Base-by-base conservation (phyloP, 2,888 invertebrate genomes). In the Drosophila fulvimacula region DNA sequence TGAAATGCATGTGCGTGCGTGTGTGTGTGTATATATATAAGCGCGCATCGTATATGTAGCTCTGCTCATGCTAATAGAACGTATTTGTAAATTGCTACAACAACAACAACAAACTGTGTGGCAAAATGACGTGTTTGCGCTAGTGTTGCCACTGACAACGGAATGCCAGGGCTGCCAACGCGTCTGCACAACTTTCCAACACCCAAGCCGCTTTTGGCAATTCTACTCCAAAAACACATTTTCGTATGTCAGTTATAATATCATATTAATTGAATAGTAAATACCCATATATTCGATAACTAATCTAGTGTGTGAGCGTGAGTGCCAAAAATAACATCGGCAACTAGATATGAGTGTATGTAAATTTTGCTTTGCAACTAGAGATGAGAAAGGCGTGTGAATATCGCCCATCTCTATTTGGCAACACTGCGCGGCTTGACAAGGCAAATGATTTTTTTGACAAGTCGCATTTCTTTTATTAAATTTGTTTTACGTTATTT, bases 91-190 rank as follows among this genome's bases (percentile, higher is more conserved):
- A 79, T 66, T 79, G 69, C 58, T 79, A 74, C 75, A 75, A 73
- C 69, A 72, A 81, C 67, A 71, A 24, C 24, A 30, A 30, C 27
- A 73, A 70, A 74, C 65, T 69, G 72, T 76, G 60, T 68, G 76
- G 82, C 83, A 83, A 83, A 83, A 83, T 83, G 83, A 88, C 83
- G 83, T 83, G 83, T 88, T 88, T 83, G 83, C 79, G 76, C 76
- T 81, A 83, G 89, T 88, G 89, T 88, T 83, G 83, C 87, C 83
- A 88, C 87, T 88, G 75, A 88, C 87, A 83, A 83, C 82, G 82
- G 82, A 24, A 65, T 51, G 52, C 42, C 65, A 88, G 87, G 68
- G 88, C 66, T 83, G 83, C 69, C 83, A 80, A 71, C 77, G 69
- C 53, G 46, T 52, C 62, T 68, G 52, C 27, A 57, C 49, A 69